Percentiles rank a stretch among this genome's conserved stretches.
Conservation (phyloP, 2,113 vertebrate genomes). For the Synodontis membranacea region DNA sequence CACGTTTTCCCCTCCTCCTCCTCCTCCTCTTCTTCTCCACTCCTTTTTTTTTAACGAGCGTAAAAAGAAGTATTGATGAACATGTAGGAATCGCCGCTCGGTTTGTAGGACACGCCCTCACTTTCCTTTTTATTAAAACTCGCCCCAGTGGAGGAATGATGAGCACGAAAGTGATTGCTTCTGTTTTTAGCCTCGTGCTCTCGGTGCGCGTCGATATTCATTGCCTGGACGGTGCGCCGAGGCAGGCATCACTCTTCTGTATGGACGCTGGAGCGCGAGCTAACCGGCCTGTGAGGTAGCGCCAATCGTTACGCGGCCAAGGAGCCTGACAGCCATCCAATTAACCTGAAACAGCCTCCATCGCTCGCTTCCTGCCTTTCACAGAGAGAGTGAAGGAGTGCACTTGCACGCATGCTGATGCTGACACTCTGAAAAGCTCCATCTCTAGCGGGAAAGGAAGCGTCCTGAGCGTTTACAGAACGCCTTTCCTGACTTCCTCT, state of each 20-base stretch:
- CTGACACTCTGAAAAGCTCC: constrained; percentile 41
- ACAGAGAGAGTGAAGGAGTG: constrained; percentile 3
- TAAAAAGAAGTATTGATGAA: constrained; percentile 10
- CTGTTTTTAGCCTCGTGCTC: constrained; percentile 70
- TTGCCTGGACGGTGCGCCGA: constrained; percentile 52
- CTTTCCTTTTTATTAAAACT: constrained; percentile 45
- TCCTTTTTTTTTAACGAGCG: not conserved
- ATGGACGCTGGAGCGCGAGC: constrained; percentile 46
- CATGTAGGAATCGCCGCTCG: not conserved
- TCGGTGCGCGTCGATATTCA: constrained; percentile 71
- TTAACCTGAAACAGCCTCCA: constrained; percentile 65
- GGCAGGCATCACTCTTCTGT: constrained; percentile 58
- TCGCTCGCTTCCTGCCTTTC: constrained; percentile 34
- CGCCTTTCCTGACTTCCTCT: not conserved
- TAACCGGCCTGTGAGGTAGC: constrained; percentile 54
- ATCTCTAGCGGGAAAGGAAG: constrained; percentile 28
- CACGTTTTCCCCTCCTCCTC: constrained; percentile 20
- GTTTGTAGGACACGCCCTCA: not conserved
- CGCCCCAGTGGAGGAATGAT: constrained; percentile 65
- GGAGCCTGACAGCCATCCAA: constrained; percentile 63
- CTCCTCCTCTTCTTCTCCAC: constrained; percentile 47
- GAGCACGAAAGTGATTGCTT: constrained; percentile 67
- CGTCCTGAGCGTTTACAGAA: not conserved
- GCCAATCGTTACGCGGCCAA: constrained; percentile 67
- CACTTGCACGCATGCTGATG: constrained; percentile 34